Base-by-base conservation (phyloP, 2,113 vertebrate genomes). In the Acrocephalus kingi region DNA sequence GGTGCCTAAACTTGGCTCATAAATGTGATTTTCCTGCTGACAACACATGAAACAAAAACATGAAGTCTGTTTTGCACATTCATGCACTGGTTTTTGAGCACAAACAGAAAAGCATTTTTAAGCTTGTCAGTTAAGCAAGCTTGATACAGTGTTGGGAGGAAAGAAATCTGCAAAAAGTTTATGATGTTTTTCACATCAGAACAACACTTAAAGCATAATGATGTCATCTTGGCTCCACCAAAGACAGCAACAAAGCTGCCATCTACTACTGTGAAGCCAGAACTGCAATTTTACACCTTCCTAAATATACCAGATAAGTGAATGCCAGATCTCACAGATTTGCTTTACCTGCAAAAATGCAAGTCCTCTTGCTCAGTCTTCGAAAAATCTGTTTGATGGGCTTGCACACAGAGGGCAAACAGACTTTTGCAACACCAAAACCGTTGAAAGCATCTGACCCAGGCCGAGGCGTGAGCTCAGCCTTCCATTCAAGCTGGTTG, bases 151-250 rank as follows among this genome's bases (percentile, higher is more conserved):
- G 3, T 19, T 39, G 13, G 55, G 35, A 95, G 75, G 67, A 82
- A 93, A 91, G 71, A 89, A 93, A 86, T 55, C 78, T 54, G 67
- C 64, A 92, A 87, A 63, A 79, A 83, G 87, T 95, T 96, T 83
- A 97, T 0, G 2, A 73, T 79, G 87, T 90, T 96, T 84, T 96
- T 83, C 87, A 91, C 63, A 77, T 81, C 77, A 89, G 77, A 89
- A 89, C 61, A 91, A 85, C 94, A 85, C 66, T 89, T 94, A 56
- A 75, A 82, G 66, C 41, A 85, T 8, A 89, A 83, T 88, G 84
- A 96, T 83, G 87, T 95, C 87, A 96, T 91, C 78, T 59, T 90
- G 87, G 91, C 81, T 86, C 55, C 67, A 93, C 37, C 63, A 61
- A 82, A 91, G 78, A 59, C 63, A 88, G 90, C 78, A 89, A 62